Evolutionary conservation across 1,140 invertebrate genomes (phyloP).

Genomic region (Myzus persicae): DNA sequence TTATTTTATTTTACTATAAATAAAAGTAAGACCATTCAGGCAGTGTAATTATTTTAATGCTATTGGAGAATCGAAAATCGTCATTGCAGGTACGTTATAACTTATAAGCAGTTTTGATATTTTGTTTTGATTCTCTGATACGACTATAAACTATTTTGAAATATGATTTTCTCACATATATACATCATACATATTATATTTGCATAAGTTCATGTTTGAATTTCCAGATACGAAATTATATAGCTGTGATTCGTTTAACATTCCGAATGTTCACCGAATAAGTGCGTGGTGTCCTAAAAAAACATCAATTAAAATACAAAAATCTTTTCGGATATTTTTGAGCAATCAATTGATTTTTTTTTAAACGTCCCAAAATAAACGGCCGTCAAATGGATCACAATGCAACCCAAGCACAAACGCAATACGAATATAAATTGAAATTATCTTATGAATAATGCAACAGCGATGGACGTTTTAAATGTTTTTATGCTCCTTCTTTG

Average conservation of each 20-base stretch:
- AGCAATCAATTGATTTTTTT: conserved; percentile 32
- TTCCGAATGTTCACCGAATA: not conserved
- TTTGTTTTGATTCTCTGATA: not conserved
- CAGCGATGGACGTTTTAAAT: conserved; percentile 12
- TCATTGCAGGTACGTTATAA: not conserved
- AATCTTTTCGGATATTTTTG: not conserved
- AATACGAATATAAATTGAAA: conserved; percentile 47
- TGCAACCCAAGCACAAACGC: conserved; percentile 17
- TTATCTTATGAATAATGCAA: conserved; percentile 43
- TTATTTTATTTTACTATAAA: too few relatives aligned
- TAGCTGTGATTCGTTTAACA: not conserved
- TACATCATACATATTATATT: not conserved
- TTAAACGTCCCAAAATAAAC: not conserved
- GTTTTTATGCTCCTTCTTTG: conserved; percentile 19
- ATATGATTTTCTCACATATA: not conserved
- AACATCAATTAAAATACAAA: not conserved
- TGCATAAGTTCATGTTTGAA: not conserved
- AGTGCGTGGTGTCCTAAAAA: not conserved
- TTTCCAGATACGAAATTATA: not conserved
- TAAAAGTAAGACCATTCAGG: fast-evolving
- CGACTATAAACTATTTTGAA: not conserved
- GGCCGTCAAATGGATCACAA: conserved; percentile 33
- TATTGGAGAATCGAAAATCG: not conserved
- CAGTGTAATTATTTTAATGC: not conserved
- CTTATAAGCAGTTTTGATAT: not conserved